Base-by-base conservation (phyloP, 2,797 vertebrate species). In the Lateolabrax maculatus region DNA sequence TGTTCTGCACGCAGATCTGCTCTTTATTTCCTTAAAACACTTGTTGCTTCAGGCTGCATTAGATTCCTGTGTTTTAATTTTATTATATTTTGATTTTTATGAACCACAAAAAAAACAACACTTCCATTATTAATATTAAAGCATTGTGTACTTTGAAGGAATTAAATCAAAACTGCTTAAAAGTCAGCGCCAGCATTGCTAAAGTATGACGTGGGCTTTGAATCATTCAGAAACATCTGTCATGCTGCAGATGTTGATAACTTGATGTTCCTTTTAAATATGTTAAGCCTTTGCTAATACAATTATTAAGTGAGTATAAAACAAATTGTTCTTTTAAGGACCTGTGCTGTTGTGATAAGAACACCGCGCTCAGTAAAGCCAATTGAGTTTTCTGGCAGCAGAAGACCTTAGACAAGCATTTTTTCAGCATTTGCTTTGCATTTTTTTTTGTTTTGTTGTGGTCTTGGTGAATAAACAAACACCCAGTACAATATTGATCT, bases 161-260 rank as follows among this genome's bases (percentile, higher is more conserved):
- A 49, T 67, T 27, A 27, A 41, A 23, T 21, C 3, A 18, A 34
- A 70, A 80, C 13, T 18, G 25, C 31, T 46, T 57, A 29, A 31
- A 73, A 70, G 21, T 64, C 37, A 23, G 23, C 11, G 27, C n/a
- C 41, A 57, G 46, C 31, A 2, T 70, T 75, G 44, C 21, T 53
- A n/a, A 43, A 52, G 39, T 46, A n/a, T 65, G 31, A 52, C 4
- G 9, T 1, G 19, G 1, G 23, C 27, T 67, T 76, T 79, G 27
- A 75, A 65, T 83, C 70, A 81, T 81, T 73, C 55, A 80, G 36
- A 16, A 52, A 75, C 69, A 78, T 78, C 71, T 89, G 78, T 57
- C 62, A 36, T 0, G n/a, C 12, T 71, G 53, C 81, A 84, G 75
- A 77, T 80, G 72, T 55, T 69, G 27, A 75, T 60, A 29, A 67